phyloP scores from a whole-genome alignment of 2,888 invertebrate genomes.

The Mermis nigrescens region DNA sequence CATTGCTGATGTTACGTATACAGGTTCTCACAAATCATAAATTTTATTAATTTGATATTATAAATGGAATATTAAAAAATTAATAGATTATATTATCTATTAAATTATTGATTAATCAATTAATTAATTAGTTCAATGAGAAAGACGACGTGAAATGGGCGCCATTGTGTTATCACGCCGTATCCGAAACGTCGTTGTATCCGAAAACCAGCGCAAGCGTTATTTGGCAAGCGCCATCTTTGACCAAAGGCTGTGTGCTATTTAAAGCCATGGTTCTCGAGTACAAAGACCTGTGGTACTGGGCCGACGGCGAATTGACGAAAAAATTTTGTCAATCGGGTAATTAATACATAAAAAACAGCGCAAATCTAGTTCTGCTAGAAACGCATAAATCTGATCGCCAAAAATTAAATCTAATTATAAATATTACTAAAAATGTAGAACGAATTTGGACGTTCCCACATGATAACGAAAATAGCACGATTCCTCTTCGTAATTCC shows the following conservation, averaged over 20 bases:
- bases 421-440: too few species aligned
- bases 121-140: not conserved
- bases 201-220: slow-evolving; percentile 20
- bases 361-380: too few species aligned
- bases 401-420: too few species aligned
- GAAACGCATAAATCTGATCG: too few species aligned
- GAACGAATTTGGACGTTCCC: too few species aligned
- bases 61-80: not conserved
- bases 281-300: slow-evolving; percentile 27
- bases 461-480: too few species aligned
- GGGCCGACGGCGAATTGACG: slow-evolving; percentile 26
- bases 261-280: slow-evolving; percentile 30
- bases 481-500: too few species aligned
- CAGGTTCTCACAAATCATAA: too few species aligned
- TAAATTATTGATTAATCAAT: too few species aligned
- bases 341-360: too few species aligned
- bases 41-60: not conserved
- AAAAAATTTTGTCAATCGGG: slow-evolving; percentile 23
- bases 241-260: slow-evolving; percentile 20
- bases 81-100: not conserved
- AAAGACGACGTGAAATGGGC: slow-evolving; percentile 2
- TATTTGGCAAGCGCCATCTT: slow-evolving; percentile 9
- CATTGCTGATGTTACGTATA: too few species aligned
- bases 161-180: slow-evolving; percentile 18
- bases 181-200: slow-evolving; percentile 26